Evolutionary conservation across 2,888 invertebrate genomes (phyloP), one percentile per base, ranked within the genome.

Genomic region (Trissolcus japonicus): DNA sequence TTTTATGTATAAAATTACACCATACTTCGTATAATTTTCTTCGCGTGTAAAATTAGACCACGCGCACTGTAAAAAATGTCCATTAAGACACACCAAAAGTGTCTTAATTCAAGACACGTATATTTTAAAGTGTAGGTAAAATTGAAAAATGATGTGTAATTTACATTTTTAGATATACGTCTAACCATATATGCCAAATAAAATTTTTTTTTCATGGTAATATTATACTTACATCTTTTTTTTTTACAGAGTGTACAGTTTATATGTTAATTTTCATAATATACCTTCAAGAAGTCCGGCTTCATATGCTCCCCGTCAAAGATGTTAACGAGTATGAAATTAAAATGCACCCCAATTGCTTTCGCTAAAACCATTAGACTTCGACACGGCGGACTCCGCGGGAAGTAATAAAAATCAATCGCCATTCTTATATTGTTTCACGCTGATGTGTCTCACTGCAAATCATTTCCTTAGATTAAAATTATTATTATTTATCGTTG

Each of bases 351-450:
- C 77, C 93, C 93, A 19, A 94, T 89, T 16, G 92, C 92, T 83
- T 91, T 92, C 1, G 93, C 93, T 3, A 93, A 89, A 83, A 94
- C 90, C 81, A 93, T 90, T 57, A 93, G 92, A 9, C 92, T 90
- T 63, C 94, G 89, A 89, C 92, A 93, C 0, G 94, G 93, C 21
- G 94, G 91, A 62, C 94, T 94, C 61, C 91, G 90, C 11, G 92
- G 91, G 41, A 92, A 90, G 90, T 92, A 93, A 90, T 94, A 94
- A 78, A 94, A 89, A 82, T 93, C 93, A 79, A 93, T 89, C 16
- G 79, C 66, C 79, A 79, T 78, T 21, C 11, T 35, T 35, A 35
- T 35, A 35, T 35, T 35, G 35, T 35, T 7, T 35, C 11, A 1
- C 35, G 35, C 6, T 9, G 35, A 9, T 11, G 9, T 11, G 35